phyloP scores from a whole-genome alignment of 2,113 vertebrate genomes.

The Myiozetetes cayanensis region DNA sequence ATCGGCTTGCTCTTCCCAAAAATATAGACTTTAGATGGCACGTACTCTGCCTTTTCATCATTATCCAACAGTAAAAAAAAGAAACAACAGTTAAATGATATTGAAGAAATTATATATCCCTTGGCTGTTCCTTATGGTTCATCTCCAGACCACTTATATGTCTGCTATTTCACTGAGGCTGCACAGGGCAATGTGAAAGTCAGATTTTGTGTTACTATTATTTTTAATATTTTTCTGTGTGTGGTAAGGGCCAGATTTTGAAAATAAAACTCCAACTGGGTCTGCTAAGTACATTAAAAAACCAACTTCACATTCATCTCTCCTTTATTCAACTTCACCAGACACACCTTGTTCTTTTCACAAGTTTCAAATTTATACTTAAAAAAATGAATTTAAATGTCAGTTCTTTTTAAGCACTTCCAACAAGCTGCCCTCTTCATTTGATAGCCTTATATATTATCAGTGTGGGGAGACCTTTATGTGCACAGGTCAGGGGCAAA shows the following conservation, averaged over 20 bases:
- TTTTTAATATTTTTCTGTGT: not conserved
- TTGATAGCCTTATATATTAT: not conserved
- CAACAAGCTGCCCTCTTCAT: not conserved
- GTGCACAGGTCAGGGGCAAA: not conserved
- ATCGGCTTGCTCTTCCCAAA: not conserved
- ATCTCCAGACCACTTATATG: conserved; percentile 34
- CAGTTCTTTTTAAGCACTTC: not conserved
- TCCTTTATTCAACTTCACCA: not conserved
- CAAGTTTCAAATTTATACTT: not conserved
- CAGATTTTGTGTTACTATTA: not conserved
- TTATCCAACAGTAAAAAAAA: not conserved
- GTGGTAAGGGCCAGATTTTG: conserved; percentile 7
- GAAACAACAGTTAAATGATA: not conserved
- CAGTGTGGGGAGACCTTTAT: not conserved
- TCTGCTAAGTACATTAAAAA: conserved; percentile 20
- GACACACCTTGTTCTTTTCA: not conserved
- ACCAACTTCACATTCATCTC: not conserved
- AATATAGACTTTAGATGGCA: not conserved
- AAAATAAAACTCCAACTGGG: not conserved
- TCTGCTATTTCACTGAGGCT: conserved; percentile 26
- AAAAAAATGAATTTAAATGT: not conserved
- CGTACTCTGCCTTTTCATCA: not conserved
- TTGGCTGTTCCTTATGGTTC: conserved; percentile 4
- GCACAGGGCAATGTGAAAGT: not conserved
- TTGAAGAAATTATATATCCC: not conserved